These are phyloP conservation scores for Drosophila affinis DNA, from an alignment of 2,888 invertebrate species.

Conservation along the genomic window DNA sequence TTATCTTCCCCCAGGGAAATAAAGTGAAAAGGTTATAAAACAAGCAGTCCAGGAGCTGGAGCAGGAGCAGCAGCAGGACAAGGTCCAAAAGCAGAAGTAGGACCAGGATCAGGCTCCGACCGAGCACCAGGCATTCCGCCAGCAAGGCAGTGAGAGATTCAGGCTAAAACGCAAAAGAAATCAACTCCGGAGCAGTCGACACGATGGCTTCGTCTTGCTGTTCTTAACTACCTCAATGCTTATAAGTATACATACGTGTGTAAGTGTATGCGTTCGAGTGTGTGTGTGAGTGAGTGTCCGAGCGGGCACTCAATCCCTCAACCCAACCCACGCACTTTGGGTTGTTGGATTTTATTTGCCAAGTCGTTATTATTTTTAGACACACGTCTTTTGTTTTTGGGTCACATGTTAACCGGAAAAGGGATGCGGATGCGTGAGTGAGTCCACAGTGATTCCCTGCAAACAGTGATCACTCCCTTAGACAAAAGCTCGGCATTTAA, in stretches of 20 bases:
- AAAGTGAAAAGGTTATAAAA: slow-evolving; percentile 82
- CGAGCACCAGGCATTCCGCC: too few relatives aligned
- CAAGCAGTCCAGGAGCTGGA: slow-evolving; percentile 58
- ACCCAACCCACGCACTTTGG: slow-evolving; percentile 62
- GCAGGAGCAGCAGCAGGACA: slow-evolving; percentile 22
- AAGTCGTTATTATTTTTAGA: slow-evolving; percentile 76
- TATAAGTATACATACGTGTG: slow-evolving; percentile 15
- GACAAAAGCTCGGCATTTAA: background rate
- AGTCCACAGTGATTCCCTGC: slow-evolving; percentile 9
- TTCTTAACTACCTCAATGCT: slow-evolving; percentile 50
- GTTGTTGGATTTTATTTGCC: slow-evolving; percentile 65
- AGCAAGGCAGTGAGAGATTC: slow-evolving; percentile 23
- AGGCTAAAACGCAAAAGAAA: slow-evolving; percentile 52
- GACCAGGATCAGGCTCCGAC: slow-evolving; percentile 5
- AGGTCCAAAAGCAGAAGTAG: slow-evolving; percentile 17
- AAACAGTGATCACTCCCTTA: slow-evolving; percentile 20
- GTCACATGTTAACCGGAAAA: slow-evolving; percentile 42
- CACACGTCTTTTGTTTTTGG: slow-evolving; percentile 57
- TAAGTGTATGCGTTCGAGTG: slow-evolving; percentile 1
- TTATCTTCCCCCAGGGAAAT: slow-evolving; percentile 81
- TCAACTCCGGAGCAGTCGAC: slow-evolving; percentile 38
- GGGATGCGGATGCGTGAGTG: slow-evolving; percentile 44
- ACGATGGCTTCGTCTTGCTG: slow-evolving; percentile 40
- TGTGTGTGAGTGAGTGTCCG: slow-evolving; percentile 38
- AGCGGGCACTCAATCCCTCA: slow-evolving; percentile 33